A percentile compares a stretch with the other conserved stretches of the same genome.
Evolutionary conservation across 2,113 vertebrate species (phyloP).

Genomic region (Oncorhynchus mykiss): DNA sequence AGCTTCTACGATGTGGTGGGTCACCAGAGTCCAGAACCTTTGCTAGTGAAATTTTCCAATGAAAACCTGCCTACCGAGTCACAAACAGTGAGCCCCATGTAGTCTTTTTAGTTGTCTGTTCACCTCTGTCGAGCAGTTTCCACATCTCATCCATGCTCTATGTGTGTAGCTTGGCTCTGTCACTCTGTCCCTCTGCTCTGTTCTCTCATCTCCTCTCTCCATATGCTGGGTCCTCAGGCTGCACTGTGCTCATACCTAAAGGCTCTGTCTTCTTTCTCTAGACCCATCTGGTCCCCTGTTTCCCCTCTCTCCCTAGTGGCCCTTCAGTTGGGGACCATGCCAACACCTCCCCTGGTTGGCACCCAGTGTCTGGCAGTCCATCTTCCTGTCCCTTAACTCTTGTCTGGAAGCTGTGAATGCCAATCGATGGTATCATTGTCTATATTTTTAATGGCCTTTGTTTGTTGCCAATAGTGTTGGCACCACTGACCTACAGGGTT

Average conservation of each 20-base stretch:
- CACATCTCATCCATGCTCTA: background rate
- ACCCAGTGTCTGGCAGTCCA: slow-evolving; percentile 4
- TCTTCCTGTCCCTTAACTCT: background rate
- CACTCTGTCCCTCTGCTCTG: background rate
- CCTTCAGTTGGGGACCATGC: slow-evolving; percentile 22
- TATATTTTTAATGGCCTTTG: background rate
- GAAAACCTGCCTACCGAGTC: background rate
- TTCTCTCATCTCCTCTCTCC: slow-evolving; percentile 21
- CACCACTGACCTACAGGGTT: background rate
- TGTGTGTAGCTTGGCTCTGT: background rate
- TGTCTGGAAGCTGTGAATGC: background rate
- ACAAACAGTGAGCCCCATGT: background rate
- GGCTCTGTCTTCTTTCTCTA: slow-evolving; percentile 8
- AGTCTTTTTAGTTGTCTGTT: background rate
- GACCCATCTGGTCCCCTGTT: slow-evolving; percentile 40
- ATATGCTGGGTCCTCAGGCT: slow-evolving; percentile 32
- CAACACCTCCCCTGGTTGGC: slow-evolving; percentile 26
- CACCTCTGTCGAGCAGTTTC: background rate
- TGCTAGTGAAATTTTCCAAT: background rate
- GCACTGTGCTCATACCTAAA: slow-evolving; percentile 12
- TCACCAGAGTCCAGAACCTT: background rate
- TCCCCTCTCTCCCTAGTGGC: slow-evolving; percentile 7
- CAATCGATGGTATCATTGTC: background rate
- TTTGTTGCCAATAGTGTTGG: background rate
- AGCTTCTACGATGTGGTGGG: background rate